A percentile compares a stretch with the other conserved stretches of the same genome.
phyloP scores from a whole-genome alignment of 2,888 invertebrate species.

The Erpobdella octoculata region DNA sequence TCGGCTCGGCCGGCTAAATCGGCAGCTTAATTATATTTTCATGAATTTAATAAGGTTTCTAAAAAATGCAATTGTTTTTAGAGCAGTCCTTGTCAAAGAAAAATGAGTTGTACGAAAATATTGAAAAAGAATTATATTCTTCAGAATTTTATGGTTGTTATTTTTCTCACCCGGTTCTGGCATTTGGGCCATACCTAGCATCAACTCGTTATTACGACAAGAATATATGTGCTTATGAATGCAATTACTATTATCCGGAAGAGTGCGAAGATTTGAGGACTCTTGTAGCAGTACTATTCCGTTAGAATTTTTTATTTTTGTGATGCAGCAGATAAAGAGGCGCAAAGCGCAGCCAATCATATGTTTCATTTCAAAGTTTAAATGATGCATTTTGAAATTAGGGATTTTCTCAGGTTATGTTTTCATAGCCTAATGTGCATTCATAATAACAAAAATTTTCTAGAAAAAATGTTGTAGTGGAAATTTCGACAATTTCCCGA shows the following conservation, averaged over 20 bases:
- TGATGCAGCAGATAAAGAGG: too few relatives aligned
- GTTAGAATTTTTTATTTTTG: neutral
- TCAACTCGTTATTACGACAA: slow-evolving; percentile 14
- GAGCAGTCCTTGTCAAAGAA: slow-evolving; percentile 1
- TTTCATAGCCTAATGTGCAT: too few relatives aligned
- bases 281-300: neutral
- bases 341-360: too few relatives aligned
- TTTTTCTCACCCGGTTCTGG: neutral
- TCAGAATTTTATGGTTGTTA: slow-evolving; percentile 6
- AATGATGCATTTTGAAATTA: too few relatives aligned
- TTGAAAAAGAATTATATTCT: neutral
- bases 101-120: neutral
- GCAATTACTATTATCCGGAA: neutral
- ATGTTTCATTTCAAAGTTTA: too few relatives aligned
- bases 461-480: too few relatives aligned
- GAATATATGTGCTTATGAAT: neutral
- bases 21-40: too few relatives aligned
- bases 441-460: too few relatives aligned
- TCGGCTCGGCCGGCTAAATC: too few relatives aligned
- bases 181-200: neutral
- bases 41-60: too few relatives aligned
- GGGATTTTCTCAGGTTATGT: too few relatives aligned
- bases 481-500: too few relatives aligned
- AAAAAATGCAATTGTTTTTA: neutral
- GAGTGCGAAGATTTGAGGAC: slow-evolving; percentile 5